phyloP scores from a whole-genome alignment of 1,140 invertebrate genomes.

The Archegozetes longisetosus region DNA sequence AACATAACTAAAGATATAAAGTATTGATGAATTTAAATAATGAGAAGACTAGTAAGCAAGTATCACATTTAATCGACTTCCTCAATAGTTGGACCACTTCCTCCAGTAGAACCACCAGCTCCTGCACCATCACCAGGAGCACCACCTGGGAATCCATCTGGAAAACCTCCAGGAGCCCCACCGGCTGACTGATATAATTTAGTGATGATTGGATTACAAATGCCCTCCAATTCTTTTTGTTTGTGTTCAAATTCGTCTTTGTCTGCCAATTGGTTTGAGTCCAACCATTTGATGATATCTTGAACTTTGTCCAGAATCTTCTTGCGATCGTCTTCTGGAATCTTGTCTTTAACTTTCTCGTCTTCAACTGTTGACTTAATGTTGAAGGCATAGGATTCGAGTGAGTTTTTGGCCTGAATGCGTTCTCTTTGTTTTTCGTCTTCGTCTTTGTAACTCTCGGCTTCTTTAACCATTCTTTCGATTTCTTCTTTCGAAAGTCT shows the following conservation, averaged over 20 bases:
- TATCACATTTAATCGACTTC: slow-evolving; percentile 40
- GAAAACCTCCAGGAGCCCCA: slow-evolving; percentile 24
- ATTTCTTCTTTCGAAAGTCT: slow-evolving; percentile 91
- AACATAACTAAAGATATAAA: too few species aligned
- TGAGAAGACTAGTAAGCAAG: too few species aligned
- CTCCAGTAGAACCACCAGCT: slow-evolving; percentile 11
- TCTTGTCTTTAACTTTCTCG: slow-evolving; percentile 39
- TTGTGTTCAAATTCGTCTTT: slow-evolving; percentile 88
- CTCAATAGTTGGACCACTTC: slow-evolving; percentile 36
- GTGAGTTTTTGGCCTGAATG: slow-evolving; percentile 45
- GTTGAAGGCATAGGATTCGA: slow-evolving; percentile 46
- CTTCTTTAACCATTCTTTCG: slow-evolving; percentile 92
- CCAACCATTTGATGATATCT: slow-evolving; percentile 84
- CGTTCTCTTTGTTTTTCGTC: slow-evolving; percentile 71
- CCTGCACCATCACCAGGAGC: slow-evolving; percentile 15
- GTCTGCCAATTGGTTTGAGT: slow-evolving; percentile 65
- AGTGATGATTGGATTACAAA: slow-evolving; percentile 34
- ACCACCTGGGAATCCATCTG: slow-evolving; percentile 19
- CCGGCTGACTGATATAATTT: slow-evolving; percentile 33
- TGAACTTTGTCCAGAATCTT: slow-evolving; percentile 77
- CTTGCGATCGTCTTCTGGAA: slow-evolving; percentile 68
- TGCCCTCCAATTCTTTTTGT: slow-evolving; percentile 43
- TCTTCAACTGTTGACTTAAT: slow-evolving; percentile 50
- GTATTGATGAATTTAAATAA: too few species aligned
- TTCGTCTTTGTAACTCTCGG: slow-evolving; percentile 83